Percentiles rank a stretch among this genome's conserved stretches.
phyloP scores from a whole-genome alignment of 2,113 vertebrate species.

The Erinaceus europaeus region DNA sequence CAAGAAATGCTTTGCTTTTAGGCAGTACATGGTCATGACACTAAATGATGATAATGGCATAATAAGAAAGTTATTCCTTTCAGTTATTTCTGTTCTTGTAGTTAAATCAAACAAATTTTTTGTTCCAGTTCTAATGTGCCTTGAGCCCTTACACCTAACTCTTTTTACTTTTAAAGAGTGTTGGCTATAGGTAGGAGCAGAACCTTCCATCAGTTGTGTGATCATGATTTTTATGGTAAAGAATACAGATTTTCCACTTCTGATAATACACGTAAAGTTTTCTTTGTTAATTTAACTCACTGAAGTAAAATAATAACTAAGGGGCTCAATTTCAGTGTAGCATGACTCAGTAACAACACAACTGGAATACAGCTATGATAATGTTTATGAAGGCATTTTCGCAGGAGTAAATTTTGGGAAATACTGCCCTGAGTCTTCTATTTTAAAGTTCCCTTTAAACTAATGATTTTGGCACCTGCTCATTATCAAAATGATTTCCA shows the following conservation, averaged over 20 bases:
- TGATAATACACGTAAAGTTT: neutral
- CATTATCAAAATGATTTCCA: constrained; percentile 21
- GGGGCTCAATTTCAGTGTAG: neutral
- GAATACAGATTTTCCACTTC: neutral
- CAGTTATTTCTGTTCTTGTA: too few relatives aligned
- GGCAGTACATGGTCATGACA: neutral
- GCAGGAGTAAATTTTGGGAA: neutral
- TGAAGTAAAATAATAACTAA: constrained; percentile 36
- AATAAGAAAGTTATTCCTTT: constrained; percentile 17
- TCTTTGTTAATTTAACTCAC: constrained; percentile 22
- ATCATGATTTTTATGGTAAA: constrained; percentile 2
- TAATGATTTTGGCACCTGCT: neutral
- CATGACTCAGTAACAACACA: neutral
- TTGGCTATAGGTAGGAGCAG: neutral
- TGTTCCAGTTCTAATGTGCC: neutral
- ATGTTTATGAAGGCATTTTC: neutral
- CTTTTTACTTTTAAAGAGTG: neutral
- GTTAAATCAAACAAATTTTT: too few relatives aligned
- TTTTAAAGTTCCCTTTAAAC: constrained; percentile 16
- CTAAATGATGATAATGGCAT: constrained; percentile 6
- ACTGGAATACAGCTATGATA: neutral
- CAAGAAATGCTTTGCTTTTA: neutral
- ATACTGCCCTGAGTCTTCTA: neutral
- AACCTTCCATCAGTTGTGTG: neutral
- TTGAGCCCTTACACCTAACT: constrained; percentile 12